These are phyloP conservation scores for Pollimyrus isidori DNA, from an alignment of 2,113 vertebrate genomes.

Conservation along the genomic window DNA sequence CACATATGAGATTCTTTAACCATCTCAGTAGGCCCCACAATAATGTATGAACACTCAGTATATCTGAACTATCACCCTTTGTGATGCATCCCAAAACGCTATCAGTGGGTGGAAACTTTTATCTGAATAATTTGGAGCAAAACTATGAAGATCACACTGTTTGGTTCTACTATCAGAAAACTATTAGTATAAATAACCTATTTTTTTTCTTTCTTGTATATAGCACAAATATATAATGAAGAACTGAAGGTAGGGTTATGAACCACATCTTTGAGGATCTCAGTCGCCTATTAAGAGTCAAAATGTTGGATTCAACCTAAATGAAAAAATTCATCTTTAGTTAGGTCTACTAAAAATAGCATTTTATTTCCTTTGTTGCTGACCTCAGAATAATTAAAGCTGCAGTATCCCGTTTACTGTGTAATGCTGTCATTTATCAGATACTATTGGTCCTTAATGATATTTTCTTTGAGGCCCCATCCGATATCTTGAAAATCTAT, in stretches of 20 bases:
- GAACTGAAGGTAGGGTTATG: neutral
- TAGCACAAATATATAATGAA: neutral
- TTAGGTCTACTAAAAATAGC: neutral
- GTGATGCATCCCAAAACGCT: neutral
- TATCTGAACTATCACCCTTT: neutral
- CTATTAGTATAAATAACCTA: neutral
- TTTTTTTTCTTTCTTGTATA: neutral
- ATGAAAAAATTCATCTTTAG: neutral
- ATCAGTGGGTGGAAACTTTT: neutral
- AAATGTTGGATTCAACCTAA: neutral
- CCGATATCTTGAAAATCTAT: neutral
- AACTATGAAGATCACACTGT: conserved; percentile 6
- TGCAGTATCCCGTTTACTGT: neutral
- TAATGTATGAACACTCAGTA: neutral
- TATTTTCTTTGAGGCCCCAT: neutral
- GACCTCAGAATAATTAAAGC: neutral
- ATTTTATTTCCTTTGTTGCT: neutral
- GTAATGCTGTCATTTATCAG: neutral
- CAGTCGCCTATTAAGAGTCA: neutral
- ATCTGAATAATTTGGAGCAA: neutral
- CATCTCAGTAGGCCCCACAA: neutral
- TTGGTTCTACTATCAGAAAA: conserved; percentile 9
- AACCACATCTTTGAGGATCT: neutral
- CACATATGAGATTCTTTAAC: neutral
- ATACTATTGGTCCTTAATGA: neutral